Evolutionary conservation across 2,113 vertebrate species (phyloP).

Genomic region (Tetrax tetrax): DNA sequence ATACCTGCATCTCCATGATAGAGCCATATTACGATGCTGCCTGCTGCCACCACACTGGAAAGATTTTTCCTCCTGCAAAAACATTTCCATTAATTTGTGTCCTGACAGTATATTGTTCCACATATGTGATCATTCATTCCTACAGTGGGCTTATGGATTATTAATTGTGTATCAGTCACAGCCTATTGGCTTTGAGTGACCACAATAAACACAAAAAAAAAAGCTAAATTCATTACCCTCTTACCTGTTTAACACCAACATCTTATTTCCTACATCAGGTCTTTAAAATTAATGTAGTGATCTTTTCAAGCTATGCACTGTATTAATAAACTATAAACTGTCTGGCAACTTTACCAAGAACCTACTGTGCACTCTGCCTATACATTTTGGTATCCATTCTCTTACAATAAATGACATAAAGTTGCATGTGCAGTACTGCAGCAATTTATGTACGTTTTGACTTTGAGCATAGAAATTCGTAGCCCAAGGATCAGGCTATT

Average conservation of each 20-base stretch:
- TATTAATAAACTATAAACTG: not conserved
- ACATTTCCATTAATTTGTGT: not conserved
- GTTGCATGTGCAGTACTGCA: not conserved
- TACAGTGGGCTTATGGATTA: not conserved
- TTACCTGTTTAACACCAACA: not conserved
- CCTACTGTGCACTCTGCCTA: not conserved
- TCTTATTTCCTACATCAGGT: not conserved
- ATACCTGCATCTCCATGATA: not conserved
- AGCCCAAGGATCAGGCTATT: not conserved
- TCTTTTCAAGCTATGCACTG: not conserved
- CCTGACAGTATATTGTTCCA: not conserved
- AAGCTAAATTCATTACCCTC: not conserved
- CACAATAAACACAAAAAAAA: not conserved
- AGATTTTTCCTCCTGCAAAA: not conserved
- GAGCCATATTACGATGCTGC: not conserved
- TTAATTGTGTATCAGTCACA: not conserved
- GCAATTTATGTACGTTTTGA: not conserved
- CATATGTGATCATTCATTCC: not conserved
- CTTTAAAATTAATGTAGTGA: slow-evolving; percentile 14
- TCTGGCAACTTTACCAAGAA: not conserved
- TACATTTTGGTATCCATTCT: not conserved
- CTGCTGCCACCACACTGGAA: not conserved
- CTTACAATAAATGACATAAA: not conserved
- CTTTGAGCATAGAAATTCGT: not conserved
- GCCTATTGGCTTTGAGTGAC: not conserved